These are phyloP conservation scores for Andrena chrysosceles DNA, from an alignment of 2,888 invertebrate species.

Conservation along the genomic window DNA sequence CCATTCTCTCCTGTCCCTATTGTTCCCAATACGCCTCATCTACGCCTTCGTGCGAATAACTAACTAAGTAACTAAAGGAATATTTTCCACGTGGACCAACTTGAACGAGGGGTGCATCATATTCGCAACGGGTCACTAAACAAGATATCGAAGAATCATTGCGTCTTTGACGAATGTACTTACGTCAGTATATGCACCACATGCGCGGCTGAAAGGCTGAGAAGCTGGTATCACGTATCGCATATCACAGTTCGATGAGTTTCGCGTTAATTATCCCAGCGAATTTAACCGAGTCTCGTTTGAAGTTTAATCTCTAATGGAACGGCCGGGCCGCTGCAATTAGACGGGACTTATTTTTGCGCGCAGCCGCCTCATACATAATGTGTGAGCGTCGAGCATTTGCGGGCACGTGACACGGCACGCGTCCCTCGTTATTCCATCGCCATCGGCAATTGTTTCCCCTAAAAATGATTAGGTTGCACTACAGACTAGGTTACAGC, in stretches of 20 bases:
- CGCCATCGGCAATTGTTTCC: conserved; percentile 79
- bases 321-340: conserved; percentile 78
- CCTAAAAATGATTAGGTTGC: conserved; percentile 75
- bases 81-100: too few relatives aligned
- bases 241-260: conserved; percentile 16
- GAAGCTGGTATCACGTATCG: not conserved
- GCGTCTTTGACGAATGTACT: not conserved
- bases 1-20: not conserved
- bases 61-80: not conserved
- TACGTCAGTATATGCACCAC: too few relatives aligned
- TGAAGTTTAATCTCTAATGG: conserved; percentile 83
- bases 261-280: conserved; percentile 73
- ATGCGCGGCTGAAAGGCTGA: too few relatives aligned
- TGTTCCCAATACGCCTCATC: too few relatives aligned
- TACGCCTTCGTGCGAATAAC: too few relatives aligned
- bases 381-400: conserved; percentile 76
- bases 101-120: too few relatives aligned
- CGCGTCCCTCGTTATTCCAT: conserved; percentile 81
- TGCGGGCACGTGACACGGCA: conserved; percentile 79
- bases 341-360: conserved; percentile 79
- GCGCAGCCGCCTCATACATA: conserved; percentile 54
- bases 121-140: too few relatives aligned
- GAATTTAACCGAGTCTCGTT: conserved; percentile 65
- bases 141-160: too few relatives aligned
- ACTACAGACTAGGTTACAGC: not conserved